A percentile compares a stretch with the other conserved stretches of the same genome.
These are phyloP conservation scores for Homarus gammarus DNA, from an alignment of 2,888 invertebrate genomes.

Conservation along the genomic window DNA sequence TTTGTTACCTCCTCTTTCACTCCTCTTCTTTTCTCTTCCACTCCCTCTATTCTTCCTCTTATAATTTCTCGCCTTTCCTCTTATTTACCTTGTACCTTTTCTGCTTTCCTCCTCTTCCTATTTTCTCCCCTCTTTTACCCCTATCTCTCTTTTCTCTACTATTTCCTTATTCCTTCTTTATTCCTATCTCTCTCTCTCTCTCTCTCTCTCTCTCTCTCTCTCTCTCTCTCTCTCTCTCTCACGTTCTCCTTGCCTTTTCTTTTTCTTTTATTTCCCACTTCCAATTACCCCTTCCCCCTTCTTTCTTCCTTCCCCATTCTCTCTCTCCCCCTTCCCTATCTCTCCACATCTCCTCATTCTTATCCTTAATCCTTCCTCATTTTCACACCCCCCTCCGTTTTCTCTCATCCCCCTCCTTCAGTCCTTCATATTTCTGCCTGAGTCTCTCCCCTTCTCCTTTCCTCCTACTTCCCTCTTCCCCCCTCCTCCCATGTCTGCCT, in stretches of 20 bases:
- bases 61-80: neutral
- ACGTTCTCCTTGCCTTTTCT: neutral
- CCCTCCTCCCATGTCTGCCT: neutral
- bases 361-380: no score
- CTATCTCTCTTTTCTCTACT: neutral
- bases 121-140: neutral
- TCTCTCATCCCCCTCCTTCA: neutral
- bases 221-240: slow-evolving; percentile 20
- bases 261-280: neutral
- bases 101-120: neutral
- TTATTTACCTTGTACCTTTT: no score
- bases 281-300: neutral
- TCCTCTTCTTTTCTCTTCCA: no score
- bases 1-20: no score
- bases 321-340: no score
- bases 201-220: slow-evolving; percentile 25
- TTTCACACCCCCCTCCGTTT: neutral
- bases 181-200: slow-evolving; percentile 11
- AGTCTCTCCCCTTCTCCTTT: no score
- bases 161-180: neutral
- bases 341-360: no score
- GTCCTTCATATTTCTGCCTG: no score
- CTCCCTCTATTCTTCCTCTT: no score
- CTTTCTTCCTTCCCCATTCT: neutral
- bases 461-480: neutral